Evolutionary conservation across 2,797 vertebrate species (phyloP).

Genomic region (Pelodytes ibericus): DNA sequence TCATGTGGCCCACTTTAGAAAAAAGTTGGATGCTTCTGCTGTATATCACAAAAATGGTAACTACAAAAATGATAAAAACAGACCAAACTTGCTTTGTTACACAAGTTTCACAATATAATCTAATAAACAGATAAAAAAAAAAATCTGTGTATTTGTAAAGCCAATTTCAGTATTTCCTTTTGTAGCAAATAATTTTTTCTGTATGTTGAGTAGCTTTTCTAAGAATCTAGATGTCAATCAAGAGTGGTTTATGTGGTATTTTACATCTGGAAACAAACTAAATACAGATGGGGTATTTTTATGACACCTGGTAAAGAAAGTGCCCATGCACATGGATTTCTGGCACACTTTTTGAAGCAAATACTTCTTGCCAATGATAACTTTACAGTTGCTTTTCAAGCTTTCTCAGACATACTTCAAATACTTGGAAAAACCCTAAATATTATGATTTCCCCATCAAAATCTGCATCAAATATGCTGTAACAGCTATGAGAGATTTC

Average conservation of each 20-base stretch:
- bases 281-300: not conserved
- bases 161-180: not conserved
- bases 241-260: not conserved
- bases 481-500: too few relatives aligned
- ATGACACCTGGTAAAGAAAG: not conserved
- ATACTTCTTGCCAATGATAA: not conserved
- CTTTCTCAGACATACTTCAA: not conserved
- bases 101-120: too few relatives aligned
- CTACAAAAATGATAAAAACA: too few relatives aligned
- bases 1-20: too few relatives aligned
- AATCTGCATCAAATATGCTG: too few relatives aligned
- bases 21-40: too few relatives aligned
- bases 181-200: not conserved
- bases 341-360: not conserved
- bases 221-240: not conserved
- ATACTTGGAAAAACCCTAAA: not conserved
- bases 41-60: too few relatives aligned
- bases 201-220: not conserved
- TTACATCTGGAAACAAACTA: not conserved
- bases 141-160: too few relatives aligned
- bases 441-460: too few relatives aligned
- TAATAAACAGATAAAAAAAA: too few relatives aligned
- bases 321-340: too few relatives aligned
- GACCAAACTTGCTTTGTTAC: too few relatives aligned
- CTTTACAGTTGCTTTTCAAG: not conserved